Evolutionary conservation across 2,888 invertebrate species (phyloP), one percentile per base, ranked within the genome.

Genomic region (Thymelicus sylvestris): DNA sequence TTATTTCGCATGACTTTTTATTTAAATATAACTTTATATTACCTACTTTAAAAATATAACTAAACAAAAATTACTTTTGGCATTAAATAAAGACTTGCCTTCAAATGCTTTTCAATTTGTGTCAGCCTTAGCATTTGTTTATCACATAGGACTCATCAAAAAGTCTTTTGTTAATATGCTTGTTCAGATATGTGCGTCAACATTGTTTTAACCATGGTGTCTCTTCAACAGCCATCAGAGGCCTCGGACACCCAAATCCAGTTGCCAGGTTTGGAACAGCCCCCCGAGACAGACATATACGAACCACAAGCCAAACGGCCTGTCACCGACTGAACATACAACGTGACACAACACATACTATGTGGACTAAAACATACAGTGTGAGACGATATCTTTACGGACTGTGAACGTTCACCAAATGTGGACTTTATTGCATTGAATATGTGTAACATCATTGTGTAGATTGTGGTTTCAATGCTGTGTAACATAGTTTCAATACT

Each of bases 161-260:
- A 10, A 44, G 44, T 12, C 10, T 44, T 10, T 44, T 8, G 4
- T 44, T 41, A 41, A 44, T 12, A 44, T 10, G 44, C 12, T 44
- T 44, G 2, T 12, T 12, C 0, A 44, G 0, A 1, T 44, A 2
- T 44, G 10, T 44, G 0, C 12, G 8, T 44, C 44, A 10, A 12
- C 8, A 12, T 44, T 44, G 12, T 44, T 12, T 63, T 50, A 13
- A 41, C 3, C 61, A 62, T 41, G 7, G 3, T 41, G 7, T 44
- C 6, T 59, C 61, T 69, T 72, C 72, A 44, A 7, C 93, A 97
- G 96, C 97, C 97, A 13, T 96, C 96, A 7, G 96, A 96, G 91
- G 97, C 97, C n/a, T 96, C 96, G 4, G 96, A 97, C 80, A 97
- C 97, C 19, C 96, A 96, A 87, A 96, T 97, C 80, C 96, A 96